Base-by-base conservation (phyloP, 2,113 vertebrate species). In the Platycercus adscitus region DNA sequence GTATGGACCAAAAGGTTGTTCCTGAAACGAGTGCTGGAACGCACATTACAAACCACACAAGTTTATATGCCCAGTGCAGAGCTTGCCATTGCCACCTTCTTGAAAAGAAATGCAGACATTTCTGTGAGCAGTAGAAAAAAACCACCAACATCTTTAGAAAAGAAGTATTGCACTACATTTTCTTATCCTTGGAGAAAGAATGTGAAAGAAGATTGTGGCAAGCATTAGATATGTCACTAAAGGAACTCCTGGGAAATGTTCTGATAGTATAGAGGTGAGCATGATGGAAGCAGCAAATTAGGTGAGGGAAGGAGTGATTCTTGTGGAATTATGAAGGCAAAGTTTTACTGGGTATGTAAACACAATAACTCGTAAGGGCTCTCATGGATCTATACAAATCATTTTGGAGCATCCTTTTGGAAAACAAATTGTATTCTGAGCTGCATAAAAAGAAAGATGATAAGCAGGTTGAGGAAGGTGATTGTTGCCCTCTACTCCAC, bases 371-470 rank as follows among this genome's bases (percentile, higher is more conserved):
- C 17, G 4, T 61, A 64, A 50, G 5, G 75, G 9, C 7, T 66
- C 3, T 63, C 39, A 26, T 2, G 3, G n/a, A 77, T 58, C 16
- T 47, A n/a, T 56, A 9, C 5, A 89, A 77, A 61, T 1, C 2
- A 15, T 52, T 85, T 73, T 41, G 41, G 35, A 37, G 19, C 10
- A 55, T 75, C 6, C 7, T 58, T 84, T 28, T 49, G 24, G 18
- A 86, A 93, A 80, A 6, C 4, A 4, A 72, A 1, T 23, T 3
- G 4, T 46, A 56, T 13, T 21, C 23, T 52, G 19, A 24, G 19
- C 23, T 56, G 11, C 7, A 61, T 23, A 1, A 44, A 39, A 61
- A 64, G 33, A 24, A 49, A 9, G 2, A 0, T 16, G 7, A 7
- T 2, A 49, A 78, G 18, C 6, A 50, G 21, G 11, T 14, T 1